Evolutionary conservation across 2,113 vertebrate species (phyloP).

Genomic region (Raja brachyura): DNA sequence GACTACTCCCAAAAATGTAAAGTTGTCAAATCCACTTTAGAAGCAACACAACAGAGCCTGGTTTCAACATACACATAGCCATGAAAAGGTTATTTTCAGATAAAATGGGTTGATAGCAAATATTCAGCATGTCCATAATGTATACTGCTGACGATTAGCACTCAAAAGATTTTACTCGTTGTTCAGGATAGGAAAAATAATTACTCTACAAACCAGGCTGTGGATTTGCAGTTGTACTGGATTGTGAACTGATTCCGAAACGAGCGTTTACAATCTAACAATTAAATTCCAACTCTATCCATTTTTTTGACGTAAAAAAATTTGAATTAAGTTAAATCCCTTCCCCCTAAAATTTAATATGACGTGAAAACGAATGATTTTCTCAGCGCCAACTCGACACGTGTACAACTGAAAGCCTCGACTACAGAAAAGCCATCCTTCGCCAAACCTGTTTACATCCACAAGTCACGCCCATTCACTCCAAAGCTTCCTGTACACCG

Average conservation of each 20-base stretch:
- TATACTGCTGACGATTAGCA: too few species aligned
- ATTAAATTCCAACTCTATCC: background rate
- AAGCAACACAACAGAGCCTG: background rate
- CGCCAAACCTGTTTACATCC: background rate
- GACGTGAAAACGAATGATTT: background rate
- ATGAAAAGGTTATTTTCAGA: background rate
- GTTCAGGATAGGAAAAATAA: background rate
- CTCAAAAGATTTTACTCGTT: too few species aligned
- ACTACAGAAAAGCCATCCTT: background rate
- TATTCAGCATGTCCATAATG: background rate
- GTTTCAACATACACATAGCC: background rate
- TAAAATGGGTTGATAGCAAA: too few species aligned
- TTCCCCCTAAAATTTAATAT: background rate
- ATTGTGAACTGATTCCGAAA: background rate
- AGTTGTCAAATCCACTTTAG: background rate
- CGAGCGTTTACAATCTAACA: background rate
- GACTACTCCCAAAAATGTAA: background rate
- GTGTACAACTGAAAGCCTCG: background rate
- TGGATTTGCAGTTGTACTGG: background rate
- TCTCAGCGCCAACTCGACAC: background rate
- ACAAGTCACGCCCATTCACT: constrained; percentile 10
- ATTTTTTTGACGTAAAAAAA: background rate
- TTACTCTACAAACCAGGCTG: background rate
- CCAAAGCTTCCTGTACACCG: constrained; percentile 5
- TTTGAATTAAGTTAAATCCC: background rate